Evolutionary conservation across 2,113 vertebrate species (phyloP), one percentile per base, ranked within the genome.

Genomic region (Tragelaphus buxtoni): DNA sequence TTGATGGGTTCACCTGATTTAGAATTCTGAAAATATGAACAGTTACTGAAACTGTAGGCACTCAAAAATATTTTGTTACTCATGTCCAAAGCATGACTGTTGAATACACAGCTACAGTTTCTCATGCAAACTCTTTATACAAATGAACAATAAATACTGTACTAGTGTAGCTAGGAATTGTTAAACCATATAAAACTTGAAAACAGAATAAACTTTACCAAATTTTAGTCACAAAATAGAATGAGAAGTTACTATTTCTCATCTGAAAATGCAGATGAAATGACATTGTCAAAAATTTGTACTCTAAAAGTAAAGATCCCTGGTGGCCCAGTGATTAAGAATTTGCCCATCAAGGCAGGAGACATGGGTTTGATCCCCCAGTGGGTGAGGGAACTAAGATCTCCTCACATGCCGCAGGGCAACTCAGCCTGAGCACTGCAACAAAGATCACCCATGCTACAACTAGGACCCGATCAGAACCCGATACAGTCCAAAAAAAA

Each of bases 131-230:
- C 4, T 76, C 4, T 84, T 24, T 53, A 65, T 90, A 39, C 55
- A 89, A 32, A 45, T 60, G 65, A 95, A 84, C 16, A 69, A 85
- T 14, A 69, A 94, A 87, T 76, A 9, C 65, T 95, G 16, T 91
- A 51, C 8, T 79, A 90, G 2, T 88, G 26, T 69, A 95, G 24
- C 28, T 63, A 80, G 58, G 26, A 76, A 74, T 86, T 69, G 80
- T 63, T 86, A 94, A 95, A 35, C 18, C 18, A 90, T 77, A 95
- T 16, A 92, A 91, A 63, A n/a, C 51, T 80, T 97, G 9, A 89
- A 91, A 88, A 83, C 65, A 56, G 14, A 86, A 30, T 61, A 91
- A 58, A 81, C 30, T 82, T 74, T 53, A 91, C 14, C 84, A 94
- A 91, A 85, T 60, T 90, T 77, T 58, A 51, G 18, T 90, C 63